Evolutionary conservation across 2,888 invertebrate genomes (phyloP).

Genomic region (Pachliopta kotzebuea): DNA sequence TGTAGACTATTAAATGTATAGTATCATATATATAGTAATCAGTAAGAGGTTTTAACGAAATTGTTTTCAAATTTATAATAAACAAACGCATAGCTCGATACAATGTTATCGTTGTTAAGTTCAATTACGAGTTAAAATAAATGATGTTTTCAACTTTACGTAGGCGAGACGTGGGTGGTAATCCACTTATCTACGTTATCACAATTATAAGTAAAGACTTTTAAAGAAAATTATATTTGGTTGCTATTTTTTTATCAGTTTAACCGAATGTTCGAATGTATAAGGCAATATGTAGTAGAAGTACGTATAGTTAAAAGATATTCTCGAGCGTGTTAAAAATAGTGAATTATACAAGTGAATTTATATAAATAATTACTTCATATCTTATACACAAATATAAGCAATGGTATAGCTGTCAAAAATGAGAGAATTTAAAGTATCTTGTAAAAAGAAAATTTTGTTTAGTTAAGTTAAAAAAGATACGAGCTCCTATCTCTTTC

Average conservation of each 20-base stretch:
- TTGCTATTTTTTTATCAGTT: too few species aligned
- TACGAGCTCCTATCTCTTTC: background rate
- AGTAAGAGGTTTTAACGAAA: too few species aligned
- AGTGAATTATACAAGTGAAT: too few species aligned
- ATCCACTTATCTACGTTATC: constrained; percentile 10
- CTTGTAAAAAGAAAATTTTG: background rate
- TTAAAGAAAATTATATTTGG: background rate
- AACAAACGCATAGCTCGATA: background rate
- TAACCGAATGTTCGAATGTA: too few species aligned
- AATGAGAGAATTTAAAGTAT: background rate
- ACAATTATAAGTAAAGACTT: background rate
- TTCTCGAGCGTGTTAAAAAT: too few species aligned
- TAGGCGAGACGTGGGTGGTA: constrained; percentile 5
- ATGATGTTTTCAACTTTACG: constrained; percentile 9
- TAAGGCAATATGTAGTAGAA: too few species aligned
- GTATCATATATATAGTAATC: too few species aligned
- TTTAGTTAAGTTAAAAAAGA: background rate
- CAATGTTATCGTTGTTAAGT: constrained; percentile 5
- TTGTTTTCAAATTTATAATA: constrained; percentile 1
- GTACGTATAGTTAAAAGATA: too few species aligned
- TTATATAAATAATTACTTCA: too few species aligned
- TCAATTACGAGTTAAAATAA: constrained; percentile 16
- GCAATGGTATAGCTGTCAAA: background rate
- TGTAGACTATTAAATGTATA: too few species aligned
- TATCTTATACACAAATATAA: too few species aligned